phyloP scores from a whole-genome alignment of 2,888 invertebrate genomes.

The Latrodectus elegans region DNA sequence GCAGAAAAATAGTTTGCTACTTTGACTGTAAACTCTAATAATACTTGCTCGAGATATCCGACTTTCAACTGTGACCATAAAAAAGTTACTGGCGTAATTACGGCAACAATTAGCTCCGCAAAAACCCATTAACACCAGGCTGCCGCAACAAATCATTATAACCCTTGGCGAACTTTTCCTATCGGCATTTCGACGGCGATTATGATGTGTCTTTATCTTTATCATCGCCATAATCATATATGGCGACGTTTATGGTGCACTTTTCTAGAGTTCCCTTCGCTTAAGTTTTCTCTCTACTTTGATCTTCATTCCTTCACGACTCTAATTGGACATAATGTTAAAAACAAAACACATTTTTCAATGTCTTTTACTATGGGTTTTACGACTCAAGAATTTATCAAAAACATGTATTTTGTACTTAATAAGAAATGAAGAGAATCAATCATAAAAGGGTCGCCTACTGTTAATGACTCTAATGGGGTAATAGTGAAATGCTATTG shows the following conservation, averaged over 20 bases:
- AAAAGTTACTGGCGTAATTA: constrained; percentile 41
- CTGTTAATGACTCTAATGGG: no score
- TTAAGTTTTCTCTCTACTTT: not conserved
- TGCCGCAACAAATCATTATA: constrained; percentile 57
- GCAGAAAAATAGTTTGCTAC: no score
- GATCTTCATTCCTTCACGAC: constrained; percentile 33
- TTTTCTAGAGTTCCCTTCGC: not conserved
- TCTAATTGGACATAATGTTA: constrained; percentile 37
- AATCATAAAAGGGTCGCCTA: no score
- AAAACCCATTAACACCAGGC: constrained; percentile 63
- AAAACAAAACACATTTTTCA: constrained; percentile 36
- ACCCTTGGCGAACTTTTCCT: constrained; percentile 10
- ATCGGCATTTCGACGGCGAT: constrained; percentile 38
- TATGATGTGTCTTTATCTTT: constrained; percentile 53
- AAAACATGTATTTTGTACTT: not conserved
- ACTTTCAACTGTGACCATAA: not conserved
- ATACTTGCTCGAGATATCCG: not conserved
- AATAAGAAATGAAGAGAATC: no score
- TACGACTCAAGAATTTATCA: not conserved
- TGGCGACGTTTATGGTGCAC: constrained; percentile 32
- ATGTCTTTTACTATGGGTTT: constrained; percentile 6
- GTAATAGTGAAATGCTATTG: no score
- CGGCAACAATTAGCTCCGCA: constrained; percentile 50
- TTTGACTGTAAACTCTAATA: not conserved
- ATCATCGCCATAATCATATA: constrained; percentile 61